Evolutionary conservation across 2,797 vertebrate species (phyloP).

Genomic region (Oceanodroma leucorhoa): DNA sequence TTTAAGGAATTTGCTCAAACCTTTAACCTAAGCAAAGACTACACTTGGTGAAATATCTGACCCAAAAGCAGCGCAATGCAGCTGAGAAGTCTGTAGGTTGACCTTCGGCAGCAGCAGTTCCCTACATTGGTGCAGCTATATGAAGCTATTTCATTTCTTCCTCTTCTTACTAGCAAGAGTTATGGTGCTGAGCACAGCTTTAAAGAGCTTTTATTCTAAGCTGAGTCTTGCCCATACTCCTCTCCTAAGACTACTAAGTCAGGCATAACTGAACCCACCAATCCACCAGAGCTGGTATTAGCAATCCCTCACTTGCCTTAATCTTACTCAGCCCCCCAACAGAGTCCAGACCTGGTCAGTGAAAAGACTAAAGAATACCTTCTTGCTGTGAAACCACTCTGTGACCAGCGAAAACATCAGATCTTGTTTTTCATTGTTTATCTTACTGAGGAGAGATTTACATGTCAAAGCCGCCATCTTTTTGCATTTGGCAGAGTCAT

Average conservation of each 20-base stretch:
- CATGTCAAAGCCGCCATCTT: slow-evolving; percentile 90
- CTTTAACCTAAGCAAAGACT: not conserved
- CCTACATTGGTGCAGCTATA: not conserved
- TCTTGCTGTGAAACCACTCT: slow-evolving; percentile 86
- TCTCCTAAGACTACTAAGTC: not conserved
- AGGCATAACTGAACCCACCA: not conserved
- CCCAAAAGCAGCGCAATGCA: not conserved
- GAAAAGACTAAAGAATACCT: slow-evolving; percentile 74
- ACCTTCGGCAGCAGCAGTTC: not conserved
- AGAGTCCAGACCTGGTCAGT: not conserved
- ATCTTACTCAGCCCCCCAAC: not conserved
- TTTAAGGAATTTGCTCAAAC: not conserved
- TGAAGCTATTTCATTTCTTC: not conserved
- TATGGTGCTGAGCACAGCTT: not conserved
- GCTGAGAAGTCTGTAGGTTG: not conserved
- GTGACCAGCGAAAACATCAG: slow-evolving; percentile 83
- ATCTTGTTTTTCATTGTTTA: slow-evolving; percentile 81
- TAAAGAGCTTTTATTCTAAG: not conserved
- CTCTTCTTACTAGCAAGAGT: not conserved
- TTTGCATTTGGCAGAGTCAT: slow-evolving; percentile 89
- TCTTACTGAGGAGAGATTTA: slow-evolving; percentile 84
- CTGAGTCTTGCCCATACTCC: not conserved
- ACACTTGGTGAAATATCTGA: not conserved
- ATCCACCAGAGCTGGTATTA: not conserved
- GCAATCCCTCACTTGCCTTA: not conserved